Evolutionary conservation across 2,797 vertebrate genomes (phyloP).

Genomic region (Melanotaenia boesemani): DNA sequence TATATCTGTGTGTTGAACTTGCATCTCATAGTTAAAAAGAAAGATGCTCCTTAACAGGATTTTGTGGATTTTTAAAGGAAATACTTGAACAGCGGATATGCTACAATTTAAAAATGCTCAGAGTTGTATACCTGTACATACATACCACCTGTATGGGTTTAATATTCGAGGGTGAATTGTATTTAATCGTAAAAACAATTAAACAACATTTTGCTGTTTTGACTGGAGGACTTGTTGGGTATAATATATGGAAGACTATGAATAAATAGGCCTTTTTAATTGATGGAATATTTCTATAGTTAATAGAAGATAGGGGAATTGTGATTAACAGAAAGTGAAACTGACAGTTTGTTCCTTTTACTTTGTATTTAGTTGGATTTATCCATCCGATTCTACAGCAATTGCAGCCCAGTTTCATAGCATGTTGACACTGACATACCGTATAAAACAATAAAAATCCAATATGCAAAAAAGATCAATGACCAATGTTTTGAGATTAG

Average conservation of each 20-base stretch:
- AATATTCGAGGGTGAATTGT: no score
- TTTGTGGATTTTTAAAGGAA: no score
- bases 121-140: no score
- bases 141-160: no score
- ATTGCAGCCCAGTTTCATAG: slow-evolving; percentile 5
- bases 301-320: background rate
- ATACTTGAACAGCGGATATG: no score
- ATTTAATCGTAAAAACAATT: no score
- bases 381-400: background rate
- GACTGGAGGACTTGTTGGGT: background rate
- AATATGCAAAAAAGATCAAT: slow-evolving; percentile 47
- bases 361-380: background rate
- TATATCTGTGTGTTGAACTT: background rate
- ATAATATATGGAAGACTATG: background rate
- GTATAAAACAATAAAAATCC: slow-evolving; percentile 21
- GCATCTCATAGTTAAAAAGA: background rate
- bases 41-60: no score
- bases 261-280: background rate
- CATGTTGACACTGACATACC: background rate
- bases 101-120: no score
- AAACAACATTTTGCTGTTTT: background rate
- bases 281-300: background rate
- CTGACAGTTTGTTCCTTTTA: background rate
- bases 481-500: slow-evolving; percentile 46
- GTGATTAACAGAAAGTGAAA: background rate